phyloP scores from a whole-genome alignment of 2,797 vertebrate genomes.

The Forpus xanthops region DNA sequence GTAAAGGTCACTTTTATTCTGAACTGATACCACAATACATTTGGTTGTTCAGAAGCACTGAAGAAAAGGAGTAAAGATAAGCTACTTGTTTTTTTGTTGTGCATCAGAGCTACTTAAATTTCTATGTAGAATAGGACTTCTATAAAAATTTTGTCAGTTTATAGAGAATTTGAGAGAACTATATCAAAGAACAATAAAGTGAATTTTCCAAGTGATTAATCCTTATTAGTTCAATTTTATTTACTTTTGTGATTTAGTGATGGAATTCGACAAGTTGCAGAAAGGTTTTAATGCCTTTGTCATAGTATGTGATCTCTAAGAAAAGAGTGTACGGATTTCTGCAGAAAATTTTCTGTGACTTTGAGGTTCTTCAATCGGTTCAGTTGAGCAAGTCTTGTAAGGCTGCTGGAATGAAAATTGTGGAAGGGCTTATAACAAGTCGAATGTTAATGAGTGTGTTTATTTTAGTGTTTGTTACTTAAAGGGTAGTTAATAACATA shows the following conservation, averaged over 20 bases:
- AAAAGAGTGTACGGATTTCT: not conserved
- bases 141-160: not conserved
- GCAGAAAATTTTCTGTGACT: not conserved
- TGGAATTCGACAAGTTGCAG: not conserved
- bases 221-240: not conserved
- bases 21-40: not conserved
- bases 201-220: not conserved
- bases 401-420: not conserved
- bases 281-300: not conserved
- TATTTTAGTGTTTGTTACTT: not conserved
- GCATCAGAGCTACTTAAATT: not conserved
- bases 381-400: not conserved
- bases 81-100: not conserved
- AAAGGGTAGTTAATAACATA: not conserved
- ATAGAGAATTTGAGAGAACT: not conserved
- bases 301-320: not conserved
- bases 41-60: not conserved
- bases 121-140: not conserved
- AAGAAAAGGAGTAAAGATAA: not conserved
- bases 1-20: not conserved
- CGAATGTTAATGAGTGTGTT: not conserved
- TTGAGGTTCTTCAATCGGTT: accelerated
- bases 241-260: not conserved
- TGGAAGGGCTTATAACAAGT: not conserved
- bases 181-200: not conserved